These are phyloP conservation scores for Falco punctatus DNA, from an alignment of 2,113 vertebrate genomes.

Conservation along the genomic window DNA sequence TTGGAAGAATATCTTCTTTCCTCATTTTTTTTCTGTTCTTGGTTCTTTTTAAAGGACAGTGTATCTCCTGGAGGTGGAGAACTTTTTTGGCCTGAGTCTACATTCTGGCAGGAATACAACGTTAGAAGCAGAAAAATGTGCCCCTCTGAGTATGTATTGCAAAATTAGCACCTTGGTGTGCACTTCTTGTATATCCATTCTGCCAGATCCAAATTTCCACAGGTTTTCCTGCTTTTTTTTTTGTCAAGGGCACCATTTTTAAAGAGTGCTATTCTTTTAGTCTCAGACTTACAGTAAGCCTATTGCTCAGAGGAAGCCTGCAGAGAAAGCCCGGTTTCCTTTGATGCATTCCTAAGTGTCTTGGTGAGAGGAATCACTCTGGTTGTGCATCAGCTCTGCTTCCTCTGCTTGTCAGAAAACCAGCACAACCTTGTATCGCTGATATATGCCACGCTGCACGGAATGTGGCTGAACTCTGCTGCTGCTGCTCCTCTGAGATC, in stretches of 20 bases:
- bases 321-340: constrained; percentile 33
- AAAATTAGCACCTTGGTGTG: neutral
- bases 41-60: constrained; percentile 52
- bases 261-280: neutral
- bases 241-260: neutral
- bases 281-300: constrained; percentile 16
- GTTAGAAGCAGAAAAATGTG: constrained; percentile 24
- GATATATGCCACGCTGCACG: neutral
- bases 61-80: neutral
- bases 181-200: neutral
- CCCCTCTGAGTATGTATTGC: neutral
- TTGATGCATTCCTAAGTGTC: constrained; percentile 62
- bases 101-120: neutral
- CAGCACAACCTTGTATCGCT: neutral
- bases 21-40: neutral
- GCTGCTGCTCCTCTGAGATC: neutral
- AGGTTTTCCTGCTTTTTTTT: constrained; percentile 35
- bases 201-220: constrained; percentile 17
- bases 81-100: neutral
- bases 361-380: constrained; percentile 44
- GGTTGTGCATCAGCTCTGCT: constrained; percentile 34
- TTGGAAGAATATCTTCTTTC: constrained; percentile 8
- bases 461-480: neutral
- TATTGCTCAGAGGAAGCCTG: constrained; percentile 52
- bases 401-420: constrained; percentile 52